Evolutionary conservation across 1,140 invertebrate genomes (phyloP), one percentile per base, ranked within the genome.

Genomic region (Phthorimaea operculella): DNA sequence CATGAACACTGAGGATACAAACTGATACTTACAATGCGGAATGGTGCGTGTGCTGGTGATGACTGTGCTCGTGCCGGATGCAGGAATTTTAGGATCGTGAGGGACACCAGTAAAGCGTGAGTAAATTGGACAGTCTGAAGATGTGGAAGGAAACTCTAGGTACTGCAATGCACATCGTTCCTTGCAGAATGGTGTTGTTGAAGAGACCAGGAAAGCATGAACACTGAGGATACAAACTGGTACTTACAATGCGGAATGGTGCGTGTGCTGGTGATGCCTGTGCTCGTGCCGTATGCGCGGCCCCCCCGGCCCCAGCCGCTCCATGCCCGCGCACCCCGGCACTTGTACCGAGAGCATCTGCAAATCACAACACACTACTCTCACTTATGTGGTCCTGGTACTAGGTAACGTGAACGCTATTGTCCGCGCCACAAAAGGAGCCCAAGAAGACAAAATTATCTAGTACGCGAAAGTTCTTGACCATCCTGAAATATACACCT

Each of bases 341-440:
- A 88, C 87, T 87, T 89, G 88, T 82, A 89, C 88, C 86, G 88
- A 89, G 87, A 89, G 87, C 88, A 89, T 89, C 88, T 89, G 87
- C 67, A 89, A 88, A 74, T 83, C 74, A 79, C 78, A 83, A 86
- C 79, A 85, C 81, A 85, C 81, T 85, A 72, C 81, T 84, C 78
- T 84, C 81, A 84, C 73, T 84, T 84, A 84, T 81, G 74, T 76
- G 74, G 76, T 75, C 74, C 77, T 76, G 69, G 58, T 71, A 51
- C 64, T 53, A n/a, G 52, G 58, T 57, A 60, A 70, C 42, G 50
- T 54, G 14, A n/a, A 28, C 47, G 21, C 48, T 59, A 59, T 34
- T 21, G 39, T 42, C 11, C 39, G 14, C 21, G 21, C 21, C 6
- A n/a, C n/a, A n/a, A n/a, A n/a, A n/a, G n/a, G n/a, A n/a, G n/a